Conservation (phyloP, 1,140 invertebrate genomes). For the Achatina immaculata region DNA sequence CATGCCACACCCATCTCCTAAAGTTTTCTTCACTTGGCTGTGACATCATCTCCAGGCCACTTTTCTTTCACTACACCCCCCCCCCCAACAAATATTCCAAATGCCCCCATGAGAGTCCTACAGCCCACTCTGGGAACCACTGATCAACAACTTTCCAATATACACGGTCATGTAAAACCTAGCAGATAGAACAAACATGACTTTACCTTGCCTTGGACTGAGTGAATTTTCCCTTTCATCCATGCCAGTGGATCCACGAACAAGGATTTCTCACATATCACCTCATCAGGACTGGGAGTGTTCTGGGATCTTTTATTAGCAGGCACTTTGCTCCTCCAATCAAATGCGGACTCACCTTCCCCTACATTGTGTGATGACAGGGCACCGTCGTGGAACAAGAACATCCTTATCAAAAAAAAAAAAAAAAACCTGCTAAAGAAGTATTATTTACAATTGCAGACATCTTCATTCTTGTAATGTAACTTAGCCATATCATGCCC, state of each 20-base stretch:
- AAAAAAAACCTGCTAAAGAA: no score
- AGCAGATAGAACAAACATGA: no score
- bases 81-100: no score
- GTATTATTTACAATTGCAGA: not conserved
- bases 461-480: not conserved
- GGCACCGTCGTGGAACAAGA: slow-evolving; percentile 49
- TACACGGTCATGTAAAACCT: no score
- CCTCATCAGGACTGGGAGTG: slow-evolving; percentile 20
- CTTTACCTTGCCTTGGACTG: slow-evolving; percentile 58
- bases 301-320: slow-evolving; percentile 41
- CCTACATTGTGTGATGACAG: slow-evolving; percentile 52
- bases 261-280: slow-evolving; percentile 48
- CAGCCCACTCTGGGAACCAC: no score
- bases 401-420: slow-evolving; percentile 44
- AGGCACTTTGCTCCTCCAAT: slow-evolving; percentile 55
- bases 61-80: no score
- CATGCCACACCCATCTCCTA: no score
- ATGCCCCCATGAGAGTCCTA: no score
- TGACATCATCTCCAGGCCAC: no score
- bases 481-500: no score
- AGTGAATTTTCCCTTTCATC: slow-evolving; percentile 55
- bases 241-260: slow-evolving; percentile 62
- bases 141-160: no score
- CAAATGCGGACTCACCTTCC: slow-evolving; percentile 56
- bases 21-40: no score